A percentile compares a stretch with the other conserved stretches of the same genome.
Conservation (phyloP, 2,888 invertebrate species). For the Notodonta ziczac region DNA sequence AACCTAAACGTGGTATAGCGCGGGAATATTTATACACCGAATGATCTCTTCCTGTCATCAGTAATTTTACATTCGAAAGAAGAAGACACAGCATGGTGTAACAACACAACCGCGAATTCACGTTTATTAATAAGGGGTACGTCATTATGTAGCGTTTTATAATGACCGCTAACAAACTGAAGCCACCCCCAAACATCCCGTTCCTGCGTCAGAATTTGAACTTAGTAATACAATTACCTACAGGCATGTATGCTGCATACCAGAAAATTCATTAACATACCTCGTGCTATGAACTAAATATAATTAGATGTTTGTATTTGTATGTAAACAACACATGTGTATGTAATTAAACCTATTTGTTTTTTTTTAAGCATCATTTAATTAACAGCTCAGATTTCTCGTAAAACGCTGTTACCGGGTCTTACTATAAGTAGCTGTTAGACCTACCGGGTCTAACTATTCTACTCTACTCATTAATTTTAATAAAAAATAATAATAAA, state of each 20-base stretch:
- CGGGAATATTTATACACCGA: too few relatives aligned
- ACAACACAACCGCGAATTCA: too few relatives aligned
- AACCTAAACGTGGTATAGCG: too few relatives aligned
- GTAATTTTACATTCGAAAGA: too few relatives aligned
- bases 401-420: too few relatives aligned
- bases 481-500: too few relatives aligned
- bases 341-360: background rate
- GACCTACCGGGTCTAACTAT: too few relatives aligned
- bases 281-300: background rate
- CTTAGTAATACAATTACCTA: background rate
- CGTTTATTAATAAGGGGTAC: too few relatives aligned
- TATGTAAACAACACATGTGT: background rate
- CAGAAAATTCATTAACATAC: conserved; percentile 5
- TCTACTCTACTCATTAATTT: too few relatives aligned
- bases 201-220: background rate
- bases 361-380: background rate
- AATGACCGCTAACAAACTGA: conserved; percentile 14
- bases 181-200: background rate
- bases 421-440: too few relatives aligned
- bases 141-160: background rate
- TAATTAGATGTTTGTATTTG: background rate
- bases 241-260: conserved; percentile 1
- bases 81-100: too few relatives aligned
- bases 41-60: too few relatives aligned
- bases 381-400: background rate